A percentile compares a stretch with the other conserved stretches of the same genome.
Evolutionary conservation across 2,888 invertebrate genomes (phyloP).

Genomic region (Raillietiella orientalis): DNA sequence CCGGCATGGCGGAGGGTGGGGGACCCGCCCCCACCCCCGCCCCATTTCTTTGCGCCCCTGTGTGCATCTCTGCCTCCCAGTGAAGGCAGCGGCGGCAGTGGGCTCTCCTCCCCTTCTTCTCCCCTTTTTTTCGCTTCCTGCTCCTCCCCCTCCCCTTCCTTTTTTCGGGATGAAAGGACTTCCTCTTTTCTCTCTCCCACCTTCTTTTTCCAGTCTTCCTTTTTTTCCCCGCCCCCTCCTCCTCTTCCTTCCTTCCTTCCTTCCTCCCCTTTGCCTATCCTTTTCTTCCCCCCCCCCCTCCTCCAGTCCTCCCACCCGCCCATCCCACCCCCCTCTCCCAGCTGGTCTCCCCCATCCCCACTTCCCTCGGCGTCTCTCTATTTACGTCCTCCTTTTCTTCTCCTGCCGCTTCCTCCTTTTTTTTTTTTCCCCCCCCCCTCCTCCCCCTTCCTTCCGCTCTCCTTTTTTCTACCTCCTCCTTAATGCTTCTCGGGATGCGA

Average conservation of each 20-base stretch:
- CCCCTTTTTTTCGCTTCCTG: slow-evolving; percentile 1
- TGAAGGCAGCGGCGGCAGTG: too few species aligned
- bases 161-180: neutral
- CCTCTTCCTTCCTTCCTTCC: slow-evolving; percentile 1
- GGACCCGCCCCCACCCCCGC: too few species aligned
- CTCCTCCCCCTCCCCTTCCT: neutral
- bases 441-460: neutral
- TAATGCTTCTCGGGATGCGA: neutral
- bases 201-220: slow-evolving; percentile 3
- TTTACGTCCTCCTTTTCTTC: neutral
- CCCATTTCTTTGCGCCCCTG: too few species aligned
- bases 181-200: slow-evolving; percentile 1
- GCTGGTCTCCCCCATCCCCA: slow-evolving; percentile 1
- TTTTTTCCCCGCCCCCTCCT: slow-evolving; percentile 1
- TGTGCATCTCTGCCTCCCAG: too few species aligned
- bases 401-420: neutral
- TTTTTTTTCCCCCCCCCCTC: neutral
- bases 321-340: neutral
- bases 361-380: neutral
- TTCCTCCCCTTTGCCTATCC: neutral
- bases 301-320: neutral
- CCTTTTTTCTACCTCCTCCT: neutral
- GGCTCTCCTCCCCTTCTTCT: slow-evolving; percentile 1
- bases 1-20: too few species aligned
- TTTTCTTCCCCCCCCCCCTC: neutral